phyloP scores from a whole-genome alignment of 2,113 vertebrate species.

The Cricetomys ansorgei region DNA sequence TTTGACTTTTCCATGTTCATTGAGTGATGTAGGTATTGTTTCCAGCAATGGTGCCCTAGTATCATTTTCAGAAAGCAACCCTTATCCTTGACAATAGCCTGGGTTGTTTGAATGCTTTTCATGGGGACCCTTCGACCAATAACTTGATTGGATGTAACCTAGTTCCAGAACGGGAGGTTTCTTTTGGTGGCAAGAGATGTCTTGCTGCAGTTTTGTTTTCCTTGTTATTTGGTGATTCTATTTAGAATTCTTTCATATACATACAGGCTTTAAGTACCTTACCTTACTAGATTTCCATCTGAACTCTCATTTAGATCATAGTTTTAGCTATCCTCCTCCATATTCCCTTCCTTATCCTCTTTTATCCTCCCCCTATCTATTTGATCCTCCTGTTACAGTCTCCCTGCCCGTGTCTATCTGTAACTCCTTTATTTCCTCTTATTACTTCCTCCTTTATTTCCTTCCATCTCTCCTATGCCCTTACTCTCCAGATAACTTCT shows the following conservation, averaged over 20 bases:
- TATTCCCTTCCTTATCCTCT: background rate
- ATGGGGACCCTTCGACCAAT: background rate
- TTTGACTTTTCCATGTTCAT: background rate
- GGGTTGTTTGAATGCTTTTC: background rate
- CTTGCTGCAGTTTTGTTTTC: background rate
- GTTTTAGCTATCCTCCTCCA: background rate
- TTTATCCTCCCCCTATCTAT: background rate
- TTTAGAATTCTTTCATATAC: background rate
- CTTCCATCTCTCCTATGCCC: background rate
- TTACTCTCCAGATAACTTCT: background rate
- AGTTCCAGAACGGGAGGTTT: background rate
- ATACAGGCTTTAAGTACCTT: background rate
- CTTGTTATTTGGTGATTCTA: background rate
- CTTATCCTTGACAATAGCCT: background rate
- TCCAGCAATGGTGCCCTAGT: background rate
- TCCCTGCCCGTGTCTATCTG: background rate
- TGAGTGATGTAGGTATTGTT: background rate
- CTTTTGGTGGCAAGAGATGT: background rate
- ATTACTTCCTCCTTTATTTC: accelerated
- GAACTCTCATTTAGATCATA: background rate
- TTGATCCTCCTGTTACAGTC: background rate
- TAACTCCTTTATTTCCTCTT: background rate
- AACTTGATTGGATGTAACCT: background rate
- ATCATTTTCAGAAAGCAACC: background rate
- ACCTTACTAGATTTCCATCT: background rate